Conservation (phyloP, 1,140 invertebrate species). For the Periplaneta americana region DNA sequence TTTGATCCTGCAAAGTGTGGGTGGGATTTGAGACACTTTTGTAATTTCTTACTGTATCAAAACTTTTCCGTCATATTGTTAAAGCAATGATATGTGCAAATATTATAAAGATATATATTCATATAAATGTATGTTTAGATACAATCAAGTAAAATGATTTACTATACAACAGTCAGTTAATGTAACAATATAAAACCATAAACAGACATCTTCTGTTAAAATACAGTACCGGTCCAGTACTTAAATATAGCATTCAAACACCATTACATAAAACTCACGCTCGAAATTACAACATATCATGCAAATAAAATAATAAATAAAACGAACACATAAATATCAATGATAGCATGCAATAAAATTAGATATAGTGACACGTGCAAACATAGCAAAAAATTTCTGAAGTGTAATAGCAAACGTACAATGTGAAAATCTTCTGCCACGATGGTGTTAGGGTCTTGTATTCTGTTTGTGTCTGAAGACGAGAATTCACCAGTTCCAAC, state of each 20-base stretch:
- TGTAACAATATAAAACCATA: not conserved
- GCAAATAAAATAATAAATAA: not conserved
- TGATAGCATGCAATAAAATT: not conserved
- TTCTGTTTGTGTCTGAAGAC: slow-evolving; percentile 96
- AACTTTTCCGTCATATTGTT: too few relatives aligned
- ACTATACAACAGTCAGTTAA: not conserved
- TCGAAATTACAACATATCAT: too few relatives aligned
- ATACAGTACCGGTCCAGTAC: too few relatives aligned
- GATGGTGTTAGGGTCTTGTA: slow-evolving; percentile 95
- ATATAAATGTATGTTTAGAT: too few relatives aligned
- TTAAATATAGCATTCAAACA: too few relatives aligned
- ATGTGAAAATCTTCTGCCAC: slow-evolving; percentile 99
- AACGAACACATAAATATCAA: not conserved
- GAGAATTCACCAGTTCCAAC: slow-evolving; percentile 87
- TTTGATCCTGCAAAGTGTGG: too few relatives aligned
- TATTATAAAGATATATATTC: too few relatives aligned
- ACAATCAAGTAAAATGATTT: not conserved
- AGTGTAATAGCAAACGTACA: slow-evolving; percentile 60
- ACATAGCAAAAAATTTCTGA: not conserved
- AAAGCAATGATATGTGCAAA: too few relatives aligned
- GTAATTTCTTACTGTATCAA: too few relatives aligned
- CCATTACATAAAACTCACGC: not conserved
- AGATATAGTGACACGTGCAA: not conserved
- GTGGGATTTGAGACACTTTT: too few relatives aligned
- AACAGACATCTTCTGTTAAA: too few relatives aligned